Base-by-base conservation (phyloP, 2,888 invertebrate genomes). In the Xylophagus ater region DNA sequence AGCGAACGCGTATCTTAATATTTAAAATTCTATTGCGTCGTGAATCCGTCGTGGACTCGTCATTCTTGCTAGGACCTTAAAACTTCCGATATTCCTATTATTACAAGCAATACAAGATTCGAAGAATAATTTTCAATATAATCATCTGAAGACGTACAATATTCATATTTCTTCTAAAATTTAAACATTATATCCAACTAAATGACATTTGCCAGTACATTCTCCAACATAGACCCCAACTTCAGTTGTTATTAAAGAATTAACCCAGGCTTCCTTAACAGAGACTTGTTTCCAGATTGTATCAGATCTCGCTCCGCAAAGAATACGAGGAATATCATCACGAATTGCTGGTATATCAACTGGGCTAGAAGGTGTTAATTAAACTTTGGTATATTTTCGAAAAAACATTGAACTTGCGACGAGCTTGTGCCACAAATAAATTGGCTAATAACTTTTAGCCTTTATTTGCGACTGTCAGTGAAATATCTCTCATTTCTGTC, bases 191-290 rank as follows among this genome's bases (percentile, higher is more conserved):
- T 87, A 87, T 51, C 96, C 97, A 49, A 89, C 76, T 57, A 94
- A 50, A 60, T 84, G 78, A 52, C 93, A 78, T 66, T 92, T 93
- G 56, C 97, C 97, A 56, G 98, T 92, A 62, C 87, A 85, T 73
- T 98, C 97, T 51, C 97, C 97, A 49, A 93, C 70, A 58, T 82
- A 97, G 69, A 98, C 98, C 92, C 96, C 96, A 69, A 98, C 80
- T 69, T 98, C 97, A 42, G 80, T 69, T 10, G 78, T 79, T n/a
- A 98, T 79, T n/a, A 94, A 68, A 3, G 83, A 78, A 61, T 97
- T 97, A 36, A 94, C 61, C 69, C 82, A 79, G 6, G 83, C 92
- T 60, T 97, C 89, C 68, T 74, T 80, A 8, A 94, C 80, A 2
- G 90, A 77, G 28, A 87, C 67, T 28, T 89, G 71, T 60, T 81